Evolutionary conservation across 2,888 invertebrate species (phyloP).

Genomic region (Diabrotica balteata): DNA sequence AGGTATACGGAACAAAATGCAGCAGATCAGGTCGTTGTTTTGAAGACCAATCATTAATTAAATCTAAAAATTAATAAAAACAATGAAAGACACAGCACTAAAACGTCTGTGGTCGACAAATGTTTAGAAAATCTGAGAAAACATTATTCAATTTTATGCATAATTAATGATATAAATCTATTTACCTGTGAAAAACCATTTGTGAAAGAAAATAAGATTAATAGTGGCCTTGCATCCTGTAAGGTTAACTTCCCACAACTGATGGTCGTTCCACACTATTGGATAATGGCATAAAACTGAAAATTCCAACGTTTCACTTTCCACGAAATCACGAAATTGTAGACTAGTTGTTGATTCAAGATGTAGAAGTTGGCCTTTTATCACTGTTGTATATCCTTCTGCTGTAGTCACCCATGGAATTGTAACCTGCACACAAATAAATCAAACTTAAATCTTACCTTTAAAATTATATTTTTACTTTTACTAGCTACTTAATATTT

Average conservation of each 20-base stretch:
- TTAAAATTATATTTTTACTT: no score
- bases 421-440: constrained; percentile 60
- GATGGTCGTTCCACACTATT: constrained; percentile 93
- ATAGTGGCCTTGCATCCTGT: constrained; percentile 95
- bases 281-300: constrained; percentile 90
- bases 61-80: constrained; percentile 64
- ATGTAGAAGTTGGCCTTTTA: constrained; percentile 92
- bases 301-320: constrained; percentile 95
- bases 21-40: constrained; percentile 93
- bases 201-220: constrained; percentile 92
- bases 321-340: constrained; percentile 87
- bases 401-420: constrained; percentile 91
- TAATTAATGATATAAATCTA: no score
- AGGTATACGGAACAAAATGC: constrained; percentile 96
- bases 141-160: no score
- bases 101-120: neutral
- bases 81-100: neutral
- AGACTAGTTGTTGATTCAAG: constrained; percentile 96
- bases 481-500: no score
- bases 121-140: no score
- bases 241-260: constrained; percentile 90
- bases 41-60: constrained; percentile 96
- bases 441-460: no score
- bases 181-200: constrained; percentile 88
- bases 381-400: constrained; percentile 81